Evolutionary conservation across 2,888 invertebrate species (phyloP), one percentile per base, ranked within the genome.

Genomic region (Meiosimyza decipiens): DNA sequence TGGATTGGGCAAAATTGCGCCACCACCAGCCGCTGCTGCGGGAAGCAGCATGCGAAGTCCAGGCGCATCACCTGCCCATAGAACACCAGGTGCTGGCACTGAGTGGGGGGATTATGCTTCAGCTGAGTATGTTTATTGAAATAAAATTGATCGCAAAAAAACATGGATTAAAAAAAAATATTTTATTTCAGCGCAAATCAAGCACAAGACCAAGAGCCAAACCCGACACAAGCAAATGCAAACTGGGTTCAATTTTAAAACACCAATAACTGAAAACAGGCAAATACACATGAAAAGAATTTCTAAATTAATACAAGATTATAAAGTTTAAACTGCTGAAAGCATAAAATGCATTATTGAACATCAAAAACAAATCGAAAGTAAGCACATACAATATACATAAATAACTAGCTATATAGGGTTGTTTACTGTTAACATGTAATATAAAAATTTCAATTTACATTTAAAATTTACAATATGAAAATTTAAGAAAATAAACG

Each of bases 81-180:
- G 92, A 51, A 88, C 90, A 28, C 72, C 78, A 28, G 80, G 78
- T 62, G 80, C 80, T 62, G 90, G 92, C 15, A 84, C 84, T 12
- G 92, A 93, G 78, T 95, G 94, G 94, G 93, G 94, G 50, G 95
- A 95, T 81, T 95, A 93, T 83, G 92, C 93, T 78, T 92, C 92
- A 74, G 92, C 92, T 75, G 89, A 90, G 91, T 90, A 85, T 80
- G 78, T 73, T 54, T 28, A 49, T 60, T 40, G 3, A 15, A 3
- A 28, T 28, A 3, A 3, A 28, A 28, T 28, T 28, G 28, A 28
- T 28, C 5, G 2, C 6, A 60, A 59, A n/a, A n/a, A n/a, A n/a
- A n/a, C n/a, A n/a, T n/a, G n/a, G n/a, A 63, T 64, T 7, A 9
- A 66, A 16, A 40, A 40, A 40, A 9, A 40, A 40, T 9, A 40